phyloP scores from a whole-genome alignment of 2,797 vertebrate genomes.

The Linurgus olivaceus region DNA sequence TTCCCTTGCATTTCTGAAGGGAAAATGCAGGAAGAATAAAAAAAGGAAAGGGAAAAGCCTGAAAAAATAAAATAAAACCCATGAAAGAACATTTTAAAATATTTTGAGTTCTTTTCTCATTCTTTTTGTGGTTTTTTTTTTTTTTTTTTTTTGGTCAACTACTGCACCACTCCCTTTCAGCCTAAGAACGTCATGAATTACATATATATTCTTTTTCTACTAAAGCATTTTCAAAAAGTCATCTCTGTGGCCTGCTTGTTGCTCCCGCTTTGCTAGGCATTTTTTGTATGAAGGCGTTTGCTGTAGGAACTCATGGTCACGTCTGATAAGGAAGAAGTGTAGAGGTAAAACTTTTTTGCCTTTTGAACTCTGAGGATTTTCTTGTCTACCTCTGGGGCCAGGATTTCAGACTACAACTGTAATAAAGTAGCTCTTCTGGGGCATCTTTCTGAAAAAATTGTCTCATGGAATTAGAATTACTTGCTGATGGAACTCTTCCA shows the following conservation, averaged over 20 bases:
- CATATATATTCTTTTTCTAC: neutral
- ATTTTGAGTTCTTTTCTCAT: neutral
- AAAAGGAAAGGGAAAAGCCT: constrained; percentile 54
- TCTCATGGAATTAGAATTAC: neutral
- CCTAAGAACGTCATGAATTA: neutral
- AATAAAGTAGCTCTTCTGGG: neutral
- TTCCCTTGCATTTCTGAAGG: constrained; percentile 37
- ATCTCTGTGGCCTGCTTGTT: neutral
- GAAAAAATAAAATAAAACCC: constrained; percentile 39
- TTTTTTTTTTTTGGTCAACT: neutral
- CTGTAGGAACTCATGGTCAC: neutral
- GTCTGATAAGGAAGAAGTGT: neutral
- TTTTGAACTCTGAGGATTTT: neutral
- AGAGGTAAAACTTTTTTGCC: neutral
- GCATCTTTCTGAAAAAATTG: neutral
- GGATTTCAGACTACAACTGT: neutral
- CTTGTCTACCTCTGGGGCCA: neutral
- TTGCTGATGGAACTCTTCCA: neutral
- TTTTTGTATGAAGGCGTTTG: neutral
- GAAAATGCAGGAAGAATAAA: constrained; percentile 23
- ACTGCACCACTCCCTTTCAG: neutral
- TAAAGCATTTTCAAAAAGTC: neutral
- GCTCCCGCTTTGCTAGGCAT: neutral
- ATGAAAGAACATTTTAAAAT: neutral
- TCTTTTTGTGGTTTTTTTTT: neutral